Conservation (phyloP, 2,797 vertebrate species). For the Myotis findleyi region DNA sequence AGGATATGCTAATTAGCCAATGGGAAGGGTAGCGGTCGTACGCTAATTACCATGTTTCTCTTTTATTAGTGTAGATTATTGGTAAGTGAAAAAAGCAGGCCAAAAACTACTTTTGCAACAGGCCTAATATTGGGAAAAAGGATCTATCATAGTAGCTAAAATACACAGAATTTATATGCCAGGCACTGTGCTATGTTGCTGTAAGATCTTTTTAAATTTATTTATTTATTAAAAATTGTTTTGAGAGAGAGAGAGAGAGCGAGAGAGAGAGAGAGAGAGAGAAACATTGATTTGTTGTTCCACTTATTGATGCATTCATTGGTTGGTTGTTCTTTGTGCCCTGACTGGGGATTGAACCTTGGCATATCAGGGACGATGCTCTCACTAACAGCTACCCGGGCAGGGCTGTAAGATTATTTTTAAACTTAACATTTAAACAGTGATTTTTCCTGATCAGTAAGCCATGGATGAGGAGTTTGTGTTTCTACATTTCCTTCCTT, state of each 20-base stretch:
- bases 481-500: not conserved
- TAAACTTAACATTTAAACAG: not conserved
- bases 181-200: not conserved
- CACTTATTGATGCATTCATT: not conserved
- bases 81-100: not conserved
- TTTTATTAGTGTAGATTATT: not conserved
- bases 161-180: not conserved
- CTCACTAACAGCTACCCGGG: not conserved
- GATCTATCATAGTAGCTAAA: not conserved
- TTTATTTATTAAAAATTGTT: not conserved
- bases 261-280: not conserved
- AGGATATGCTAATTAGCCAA: too few species aligned
- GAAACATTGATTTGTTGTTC: not conserved
- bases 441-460: not conserved
- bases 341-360: not conserved
- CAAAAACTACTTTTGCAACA: not conserved
- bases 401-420: not conserved
- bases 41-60: too few species aligned
- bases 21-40: too few species aligned
- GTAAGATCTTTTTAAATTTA: not conserved
- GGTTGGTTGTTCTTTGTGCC: not conserved
- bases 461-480: not conserved
- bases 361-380: not conserved
- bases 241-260: not conserved
- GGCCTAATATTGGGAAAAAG: not conserved